A percentile compares a stretch with the other conserved stretches of the same genome.
These are phyloP conservation scores for Megaceryle torquata DNA, from an alignment of 2,113 vertebrate genomes.

Conservation along the genomic window DNA sequence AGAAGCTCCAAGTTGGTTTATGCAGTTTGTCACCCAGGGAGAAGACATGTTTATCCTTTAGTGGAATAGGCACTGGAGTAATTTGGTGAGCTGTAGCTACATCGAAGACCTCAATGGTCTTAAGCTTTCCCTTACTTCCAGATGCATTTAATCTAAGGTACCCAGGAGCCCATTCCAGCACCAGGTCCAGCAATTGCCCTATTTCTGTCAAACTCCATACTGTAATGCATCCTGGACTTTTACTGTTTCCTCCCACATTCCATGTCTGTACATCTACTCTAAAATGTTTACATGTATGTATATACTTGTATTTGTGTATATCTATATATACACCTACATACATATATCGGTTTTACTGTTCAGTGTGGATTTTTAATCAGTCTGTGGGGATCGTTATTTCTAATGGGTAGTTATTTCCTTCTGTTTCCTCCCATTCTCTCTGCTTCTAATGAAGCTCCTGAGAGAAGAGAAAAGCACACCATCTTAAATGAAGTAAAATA, in stretches of 20 bases:
- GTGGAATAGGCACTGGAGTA: not conserved
- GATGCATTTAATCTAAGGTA: not conserved
- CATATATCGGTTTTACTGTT: not conserved
- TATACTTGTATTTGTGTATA: not conserved
- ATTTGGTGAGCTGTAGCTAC: not conserved
- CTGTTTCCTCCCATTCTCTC: not conserved
- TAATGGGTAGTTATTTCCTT: not conserved
- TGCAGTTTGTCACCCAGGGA: not conserved
- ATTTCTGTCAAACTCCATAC: not conserved
- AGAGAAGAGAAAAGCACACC: not conserved
- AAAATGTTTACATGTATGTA: not conserved
- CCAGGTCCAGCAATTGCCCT: not conserved
- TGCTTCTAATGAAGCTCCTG: not conserved
- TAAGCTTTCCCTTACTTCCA: not conserved
- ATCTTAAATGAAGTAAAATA: not conserved
- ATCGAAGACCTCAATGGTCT: not conserved
- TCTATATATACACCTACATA: not conserved
- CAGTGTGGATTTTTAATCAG: not conserved
- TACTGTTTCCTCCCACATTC: not conserved
- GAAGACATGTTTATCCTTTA: not conserved
- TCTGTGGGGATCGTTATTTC: not conserved
- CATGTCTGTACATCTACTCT: not conserved
- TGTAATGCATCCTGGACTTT: not conserved
- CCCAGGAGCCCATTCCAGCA: not conserved
- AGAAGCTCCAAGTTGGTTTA: not conserved